A percentile compares a stretch with the other conserved stretches of the same genome.
Evolutionary conservation across 2,113 vertebrate species (phyloP).

Genomic region (Ochotona curzoniae): DNA sequence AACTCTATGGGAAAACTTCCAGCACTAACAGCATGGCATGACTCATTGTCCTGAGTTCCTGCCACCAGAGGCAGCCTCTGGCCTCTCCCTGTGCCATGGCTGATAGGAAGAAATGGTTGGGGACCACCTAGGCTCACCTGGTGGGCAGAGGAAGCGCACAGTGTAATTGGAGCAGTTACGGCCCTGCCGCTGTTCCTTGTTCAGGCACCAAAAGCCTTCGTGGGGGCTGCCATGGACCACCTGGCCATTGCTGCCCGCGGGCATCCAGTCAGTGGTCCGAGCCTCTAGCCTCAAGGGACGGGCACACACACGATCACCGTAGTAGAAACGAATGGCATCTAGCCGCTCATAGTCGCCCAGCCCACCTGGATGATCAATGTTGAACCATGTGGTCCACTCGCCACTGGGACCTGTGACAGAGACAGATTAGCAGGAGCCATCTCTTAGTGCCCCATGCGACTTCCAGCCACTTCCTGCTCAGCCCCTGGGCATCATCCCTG

Average conservation of each 20-base stretch:
- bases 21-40: neutral
- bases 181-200: conserved; percentile 89
- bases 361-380: conserved; percentile 93
- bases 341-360: conserved; percentile 92
- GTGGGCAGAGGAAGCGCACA: conserved; percentile 89
- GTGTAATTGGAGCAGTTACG: conserved; percentile 91
- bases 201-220: conserved; percentile 94
- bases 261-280: conserved; percentile 92
- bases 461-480: neutral
- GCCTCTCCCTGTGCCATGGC: neutral
- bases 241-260: conserved; percentile 89
- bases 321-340: conserved; percentile 93
- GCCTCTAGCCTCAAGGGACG: conserved; percentile 89
- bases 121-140: conserved; percentile 83
- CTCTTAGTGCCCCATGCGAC: neutral
- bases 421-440: neutral
- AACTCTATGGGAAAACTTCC: neutral
- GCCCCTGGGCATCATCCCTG: neutral
- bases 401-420: conserved; percentile 83
- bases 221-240: conserved; percentile 87
- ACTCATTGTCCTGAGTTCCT: neutral
- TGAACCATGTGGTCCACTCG: conserved; percentile 95
- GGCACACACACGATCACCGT: conserved; percentile 88
- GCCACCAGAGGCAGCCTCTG: neutral
- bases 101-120: neutral